These are phyloP conservation scores for Lithophane semibrunnea DNA, from an alignment of 2,888 invertebrate genomes.

Conservation along the genomic window DNA sequence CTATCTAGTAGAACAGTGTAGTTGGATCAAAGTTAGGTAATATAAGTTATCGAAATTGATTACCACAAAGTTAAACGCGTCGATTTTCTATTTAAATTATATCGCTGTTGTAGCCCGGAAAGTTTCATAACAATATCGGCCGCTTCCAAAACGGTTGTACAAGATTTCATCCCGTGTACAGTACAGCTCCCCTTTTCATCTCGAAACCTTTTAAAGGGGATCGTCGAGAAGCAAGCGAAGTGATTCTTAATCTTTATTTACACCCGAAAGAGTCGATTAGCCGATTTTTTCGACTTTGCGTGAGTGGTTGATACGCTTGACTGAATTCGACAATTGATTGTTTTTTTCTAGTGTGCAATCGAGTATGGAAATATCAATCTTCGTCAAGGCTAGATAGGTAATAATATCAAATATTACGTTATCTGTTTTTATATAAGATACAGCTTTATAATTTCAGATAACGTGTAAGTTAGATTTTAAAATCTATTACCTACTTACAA, in stretches of 20 bases:
- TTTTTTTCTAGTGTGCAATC: conserved; percentile 27
- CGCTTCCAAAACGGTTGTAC: conserved; percentile 34
- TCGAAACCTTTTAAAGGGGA: conserved; percentile 75
- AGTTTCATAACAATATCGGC: conserved; percentile 54
- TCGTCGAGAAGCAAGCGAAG: conserved; percentile 74
- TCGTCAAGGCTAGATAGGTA: conserved; percentile 19
- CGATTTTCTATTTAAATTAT: conserved; percentile 22
- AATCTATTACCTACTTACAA: not conserved
- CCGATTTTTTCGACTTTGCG: conserved; percentile 63
- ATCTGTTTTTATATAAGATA: conserved; percentile 19
- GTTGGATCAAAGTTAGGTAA: conserved; percentile 4
- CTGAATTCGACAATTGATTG: conserved; percentile 23
- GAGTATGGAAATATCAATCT: conserved; percentile 26
- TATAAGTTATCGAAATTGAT: conserved; percentile 28
- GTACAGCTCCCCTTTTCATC: conserved; percentile 68
- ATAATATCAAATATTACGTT: not conserved
- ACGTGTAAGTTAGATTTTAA: not conserved
- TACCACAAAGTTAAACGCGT: conserved; percentile 17
- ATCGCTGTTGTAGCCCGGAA: not conserved
- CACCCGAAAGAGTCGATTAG: conserved; percentile 76
- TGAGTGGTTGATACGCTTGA: conserved; percentile 41
- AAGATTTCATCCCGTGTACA: conserved; percentile 40
- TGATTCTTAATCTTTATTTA: conserved; percentile 84
- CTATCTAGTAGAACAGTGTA: not conserved
- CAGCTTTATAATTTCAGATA: conserved; percentile 11